Percentiles rank a stretch among this genome's conserved stretches.
phyloP scores from a whole-genome alignment of 2,888 invertebrate genomes.

The Lomographa bimaculata region DNA sequence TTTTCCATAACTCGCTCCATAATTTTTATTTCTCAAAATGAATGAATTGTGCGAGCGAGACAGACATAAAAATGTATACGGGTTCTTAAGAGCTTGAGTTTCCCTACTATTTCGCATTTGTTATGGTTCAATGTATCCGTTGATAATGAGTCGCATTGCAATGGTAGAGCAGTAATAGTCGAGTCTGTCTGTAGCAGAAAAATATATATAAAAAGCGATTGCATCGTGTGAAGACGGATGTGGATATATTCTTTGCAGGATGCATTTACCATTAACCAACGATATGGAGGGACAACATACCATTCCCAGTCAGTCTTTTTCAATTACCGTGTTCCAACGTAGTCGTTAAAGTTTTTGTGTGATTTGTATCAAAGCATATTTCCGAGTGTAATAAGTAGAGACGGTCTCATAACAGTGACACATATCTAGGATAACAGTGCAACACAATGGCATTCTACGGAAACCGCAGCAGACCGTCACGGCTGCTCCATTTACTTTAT shows the following conservation, averaged over 20 bases:
- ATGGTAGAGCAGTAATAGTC: slow-evolving; percentile 12
- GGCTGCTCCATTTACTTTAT: slow-evolving; percentile 10
- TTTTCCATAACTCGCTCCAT: no score
- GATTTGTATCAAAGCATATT: slow-evolving; percentile 5
- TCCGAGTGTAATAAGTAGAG: slow-evolving; percentile 14
- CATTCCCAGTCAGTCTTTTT: background rate
- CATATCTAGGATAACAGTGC: slow-evolving; percentile 57
- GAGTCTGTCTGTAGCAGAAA: slow-evolving; percentile 22
- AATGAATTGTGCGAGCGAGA: no score
- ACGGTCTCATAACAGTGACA: slow-evolving; percentile 59
- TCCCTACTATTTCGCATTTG: no score
- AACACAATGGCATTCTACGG: slow-evolving; percentile 63
- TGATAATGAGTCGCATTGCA: slow-evolving; percentile 16
- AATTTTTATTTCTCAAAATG: no score
- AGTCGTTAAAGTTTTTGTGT: no score
- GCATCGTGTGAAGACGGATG: slow-evolving; percentile 11
- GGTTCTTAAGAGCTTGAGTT: no score
- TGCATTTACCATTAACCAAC: background rate
- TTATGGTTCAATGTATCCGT: slow-evolving; percentile 14
- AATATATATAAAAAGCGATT: slow-evolving; percentile 18
- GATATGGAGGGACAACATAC: background rate
- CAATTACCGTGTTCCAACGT: no score
- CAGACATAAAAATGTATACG: no score
- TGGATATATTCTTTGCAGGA: slow-evolving; percentile 3
- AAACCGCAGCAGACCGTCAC: slow-evolving; percentile 53